Conservation (phyloP, 1,140 invertebrate genomes). For the Elymnias hypermnestra region DNA sequence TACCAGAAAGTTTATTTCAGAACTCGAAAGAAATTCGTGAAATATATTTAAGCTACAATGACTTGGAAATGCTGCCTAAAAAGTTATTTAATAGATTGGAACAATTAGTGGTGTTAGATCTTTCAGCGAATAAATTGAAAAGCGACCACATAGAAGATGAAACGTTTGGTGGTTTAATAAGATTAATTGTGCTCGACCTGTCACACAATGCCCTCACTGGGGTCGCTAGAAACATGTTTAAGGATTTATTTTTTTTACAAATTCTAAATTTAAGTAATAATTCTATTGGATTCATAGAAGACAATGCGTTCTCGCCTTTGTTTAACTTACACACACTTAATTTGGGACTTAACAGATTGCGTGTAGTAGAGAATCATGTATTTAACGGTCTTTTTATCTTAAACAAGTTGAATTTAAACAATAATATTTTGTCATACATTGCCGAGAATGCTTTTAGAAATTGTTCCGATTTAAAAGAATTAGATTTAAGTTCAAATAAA, state of each 20-base stretch:
- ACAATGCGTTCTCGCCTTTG: slow-evolving; percentile 86
- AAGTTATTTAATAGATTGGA: slow-evolving; percentile 82
- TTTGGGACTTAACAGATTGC: slow-evolving; percentile 85
- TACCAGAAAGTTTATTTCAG: slow-evolving; percentile 84
- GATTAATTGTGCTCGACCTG: slow-evolving; percentile 82
- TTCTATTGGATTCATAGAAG: slow-evolving; percentile 84
- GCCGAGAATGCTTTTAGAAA: slow-evolving; percentile 88
- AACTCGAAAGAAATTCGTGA: slow-evolving; percentile 83
- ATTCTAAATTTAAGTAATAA: slow-evolving; percentile 89
- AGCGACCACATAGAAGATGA: slow-evolving; percentile 81
- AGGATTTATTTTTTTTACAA: slow-evolving; percentile 88
- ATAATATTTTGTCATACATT: slow-evolving; percentile 84
- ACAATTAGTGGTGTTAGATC: slow-evolving; percentile 82
- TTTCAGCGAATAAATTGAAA: slow-evolving; percentile 84
- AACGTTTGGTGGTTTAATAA: slow-evolving; percentile 82
- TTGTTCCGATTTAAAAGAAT: slow-evolving; percentile 85
- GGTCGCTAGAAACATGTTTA: slow-evolving; percentile 83
- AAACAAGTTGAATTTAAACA: slow-evolving; percentile 86
- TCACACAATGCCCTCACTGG: slow-evolving; percentile 81
- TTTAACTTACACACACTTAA: slow-evolving; percentile 89
- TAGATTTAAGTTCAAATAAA: slow-evolving; percentile 90
- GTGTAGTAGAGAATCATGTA: slow-evolving; percentile 83
- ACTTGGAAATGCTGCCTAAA: slow-evolving; percentile 82
- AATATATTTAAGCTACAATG: slow-evolving; percentile 85
- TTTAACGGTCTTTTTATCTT: slow-evolving; percentile 89